Evolutionary conservation across 2,113 vertebrate species (phyloP).

Genomic region (Pantherophis guttatus): DNA sequence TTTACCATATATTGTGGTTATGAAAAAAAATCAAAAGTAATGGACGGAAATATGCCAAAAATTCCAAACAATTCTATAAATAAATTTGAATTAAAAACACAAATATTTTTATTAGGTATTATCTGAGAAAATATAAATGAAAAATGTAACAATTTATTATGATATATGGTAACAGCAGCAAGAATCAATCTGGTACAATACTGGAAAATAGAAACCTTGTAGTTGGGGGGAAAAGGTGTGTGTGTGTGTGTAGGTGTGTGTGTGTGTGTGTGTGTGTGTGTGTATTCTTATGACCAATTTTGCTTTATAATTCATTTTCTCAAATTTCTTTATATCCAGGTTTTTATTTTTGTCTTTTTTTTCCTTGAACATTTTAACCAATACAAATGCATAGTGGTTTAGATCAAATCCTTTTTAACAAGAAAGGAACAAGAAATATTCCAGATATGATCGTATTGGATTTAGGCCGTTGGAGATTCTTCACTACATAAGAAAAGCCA

Average conservation of each 20-base stretch:
- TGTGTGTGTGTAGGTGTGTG: no score
- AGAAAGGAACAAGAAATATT: neutral
- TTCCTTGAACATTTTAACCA: neutral
- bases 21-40: neutral
- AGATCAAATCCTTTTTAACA: neutral
- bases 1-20: neutral
- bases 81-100: neutral
- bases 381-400: neutral
- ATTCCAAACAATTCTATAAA: neutral
- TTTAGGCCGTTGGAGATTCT: neutral
- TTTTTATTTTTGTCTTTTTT: neutral
- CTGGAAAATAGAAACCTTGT: neutral
- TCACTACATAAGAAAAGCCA: neutral
- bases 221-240: neutral
- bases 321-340: neutral
- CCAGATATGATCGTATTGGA: neutral
- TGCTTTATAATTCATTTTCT: neutral
- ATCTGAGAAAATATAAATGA: neutral
- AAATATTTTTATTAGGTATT: neutral
- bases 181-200: neutral
- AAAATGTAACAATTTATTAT: neutral
- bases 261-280: neutral
- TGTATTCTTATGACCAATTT: neutral
- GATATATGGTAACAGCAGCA: neutral
- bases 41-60: neutral